Evolutionary conservation across 2,797 vertebrate genomes (phyloP).

Genomic region (Cossypha dichroa): DNA sequence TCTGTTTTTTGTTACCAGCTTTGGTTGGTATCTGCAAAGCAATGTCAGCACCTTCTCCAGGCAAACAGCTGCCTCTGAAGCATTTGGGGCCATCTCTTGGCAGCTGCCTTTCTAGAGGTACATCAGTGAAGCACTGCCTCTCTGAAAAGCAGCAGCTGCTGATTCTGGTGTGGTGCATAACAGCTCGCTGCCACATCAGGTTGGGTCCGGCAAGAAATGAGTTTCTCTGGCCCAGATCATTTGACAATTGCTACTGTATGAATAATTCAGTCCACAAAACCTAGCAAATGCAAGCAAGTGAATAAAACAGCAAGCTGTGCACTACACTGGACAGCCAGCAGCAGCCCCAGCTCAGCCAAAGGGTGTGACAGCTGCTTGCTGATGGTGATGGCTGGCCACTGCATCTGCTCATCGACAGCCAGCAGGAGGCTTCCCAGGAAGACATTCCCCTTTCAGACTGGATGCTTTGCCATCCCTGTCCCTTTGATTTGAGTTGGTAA

Average conservation of each 20-base stretch:
- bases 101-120: not conserved
- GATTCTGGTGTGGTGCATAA: constrained; percentile 28
- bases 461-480: not conserved
- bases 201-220: constrained; percentile 35
- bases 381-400: not conserved
- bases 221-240: constrained; percentile 41
- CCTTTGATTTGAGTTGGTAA: not conserved
- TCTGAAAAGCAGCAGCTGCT: constrained; percentile 51
- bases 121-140: not conserved
- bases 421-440: not conserved
- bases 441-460: not conserved
- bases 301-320: constrained; percentile 41
- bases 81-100: not conserved
- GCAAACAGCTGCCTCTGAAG: constrained; percentile 45
- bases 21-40: not conserved
- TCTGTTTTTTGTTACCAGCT: not conserved
- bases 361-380: constrained; percentile 50
- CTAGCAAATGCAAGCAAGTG: not conserved
- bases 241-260: not conserved
- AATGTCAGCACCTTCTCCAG: constrained; percentile 12
- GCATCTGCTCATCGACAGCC: not conserved
- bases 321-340: not conserved
- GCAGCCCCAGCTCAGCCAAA: constrained; percentile 31
- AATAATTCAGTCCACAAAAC: constrained; percentile 51
- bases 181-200: constrained; percentile 23